These are phyloP conservation scores for Rhabdornis inornatus DNA, from an alignment of 2,113 vertebrate genomes.

Conservation along the genomic window DNA sequence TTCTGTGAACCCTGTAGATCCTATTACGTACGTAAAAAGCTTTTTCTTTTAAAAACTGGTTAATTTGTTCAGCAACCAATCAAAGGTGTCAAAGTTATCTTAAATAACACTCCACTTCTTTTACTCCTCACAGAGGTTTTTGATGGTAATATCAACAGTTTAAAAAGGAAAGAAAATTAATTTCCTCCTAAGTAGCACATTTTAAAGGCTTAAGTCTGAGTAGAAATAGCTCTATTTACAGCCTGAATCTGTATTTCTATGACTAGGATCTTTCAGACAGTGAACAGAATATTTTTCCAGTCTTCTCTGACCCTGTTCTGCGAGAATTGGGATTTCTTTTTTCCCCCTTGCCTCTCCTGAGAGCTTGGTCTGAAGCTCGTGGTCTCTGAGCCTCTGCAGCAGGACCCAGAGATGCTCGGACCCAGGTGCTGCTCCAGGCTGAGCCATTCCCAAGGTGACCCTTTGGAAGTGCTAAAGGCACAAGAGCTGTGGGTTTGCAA, in stretches of 20 bases:
- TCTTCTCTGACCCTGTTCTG: background rate
- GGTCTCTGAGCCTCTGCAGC: background rate
- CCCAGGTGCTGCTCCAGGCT: background rate
- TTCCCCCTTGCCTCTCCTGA: background rate
- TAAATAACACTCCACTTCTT: background rate
- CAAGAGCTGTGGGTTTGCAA: fast-evolving
- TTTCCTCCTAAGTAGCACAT: background rate
- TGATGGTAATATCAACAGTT: background rate
- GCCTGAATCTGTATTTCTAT: background rate
- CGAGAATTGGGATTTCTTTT: background rate
- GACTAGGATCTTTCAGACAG: background rate
- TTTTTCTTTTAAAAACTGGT: background rate
- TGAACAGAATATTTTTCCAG: background rate
- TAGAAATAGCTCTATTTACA: background rate
- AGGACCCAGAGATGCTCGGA: background rate
- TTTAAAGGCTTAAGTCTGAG: background rate
- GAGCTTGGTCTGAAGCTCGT: fast-evolving
- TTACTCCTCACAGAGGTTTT: background rate
- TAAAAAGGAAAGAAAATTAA: background rate
- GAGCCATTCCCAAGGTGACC: background rate
- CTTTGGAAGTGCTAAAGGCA: background rate
- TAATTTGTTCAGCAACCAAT: background rate
- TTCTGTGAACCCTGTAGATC: background rate
- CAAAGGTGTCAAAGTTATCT: background rate
- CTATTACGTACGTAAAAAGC: background rate